These are phyloP conservation scores for Rhagoletis pomonella DNA, from an alignment of 1,140 invertebrate genomes.

Conservation along the genomic window DNA sequence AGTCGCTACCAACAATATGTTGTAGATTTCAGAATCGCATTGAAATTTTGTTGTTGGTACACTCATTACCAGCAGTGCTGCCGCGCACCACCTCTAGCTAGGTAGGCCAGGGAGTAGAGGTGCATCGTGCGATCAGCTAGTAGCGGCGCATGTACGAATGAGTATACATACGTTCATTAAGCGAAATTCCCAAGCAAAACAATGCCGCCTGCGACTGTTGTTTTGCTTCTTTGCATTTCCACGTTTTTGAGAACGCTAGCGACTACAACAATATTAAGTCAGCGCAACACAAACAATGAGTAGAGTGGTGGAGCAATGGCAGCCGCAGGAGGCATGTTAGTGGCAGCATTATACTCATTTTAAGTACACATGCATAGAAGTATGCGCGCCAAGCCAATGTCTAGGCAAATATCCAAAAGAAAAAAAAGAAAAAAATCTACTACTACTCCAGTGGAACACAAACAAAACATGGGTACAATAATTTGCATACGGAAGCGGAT, in stretches of 20 bases:
- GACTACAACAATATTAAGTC: not conserved
- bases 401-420: not conserved
- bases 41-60: not conserved
- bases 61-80: not conserved
- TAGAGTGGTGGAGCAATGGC: not conserved
- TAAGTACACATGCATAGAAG: not conserved
- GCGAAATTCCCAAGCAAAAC: not conserved
- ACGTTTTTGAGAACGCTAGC: not conserved
- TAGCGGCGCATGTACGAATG: not conserved
- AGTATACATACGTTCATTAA: not conserved
- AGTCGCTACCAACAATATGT: not conserved
- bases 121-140: not conserved
- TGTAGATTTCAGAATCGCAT: not conserved
- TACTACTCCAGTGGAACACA: not conserved
- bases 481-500: conserved; percentile 37
- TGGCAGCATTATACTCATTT: not conserved
- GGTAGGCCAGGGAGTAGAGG: not conserved
- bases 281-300: not conserved
- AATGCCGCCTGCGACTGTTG: not conserved
- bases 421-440: not conserved
- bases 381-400: not conserved
- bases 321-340: not conserved
- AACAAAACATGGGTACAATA: not conserved
- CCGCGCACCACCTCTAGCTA: not conserved
- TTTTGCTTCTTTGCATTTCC: not conserved